phyloP scores from a whole-genome alignment of 2,797 vertebrate species.

The Enteromius thamalakanensis region DNA sequence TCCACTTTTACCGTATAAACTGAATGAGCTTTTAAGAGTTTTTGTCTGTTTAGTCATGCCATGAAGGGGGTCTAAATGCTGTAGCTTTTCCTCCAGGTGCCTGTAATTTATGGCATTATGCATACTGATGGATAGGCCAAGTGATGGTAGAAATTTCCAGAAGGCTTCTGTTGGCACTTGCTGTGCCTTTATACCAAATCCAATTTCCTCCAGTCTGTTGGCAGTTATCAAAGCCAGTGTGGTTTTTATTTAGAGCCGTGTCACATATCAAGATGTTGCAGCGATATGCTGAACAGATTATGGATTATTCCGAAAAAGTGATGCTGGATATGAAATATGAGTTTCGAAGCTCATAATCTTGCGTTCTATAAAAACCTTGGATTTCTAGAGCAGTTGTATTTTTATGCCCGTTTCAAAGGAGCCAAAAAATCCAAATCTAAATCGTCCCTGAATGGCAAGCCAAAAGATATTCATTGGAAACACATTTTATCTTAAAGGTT shows the following conservation, averaged over 20 bases:
- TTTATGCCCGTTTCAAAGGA: constrained; percentile 4
- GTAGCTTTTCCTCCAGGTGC: constrained; percentile 30
- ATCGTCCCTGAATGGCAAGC: constrained; percentile 9
- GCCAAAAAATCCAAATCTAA: constrained; percentile 26
- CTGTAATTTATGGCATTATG: constrained; percentile 34
- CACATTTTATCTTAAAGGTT: background rate
- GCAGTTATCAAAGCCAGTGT: constrained; percentile 59
- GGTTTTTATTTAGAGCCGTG: constrained; percentile 43
- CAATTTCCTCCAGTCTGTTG: constrained; percentile 65
- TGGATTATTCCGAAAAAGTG: constrained; percentile 34
- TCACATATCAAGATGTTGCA: constrained; percentile 24
- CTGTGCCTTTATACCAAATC: constrained; percentile 61
- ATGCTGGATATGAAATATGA: constrained; percentile 36
- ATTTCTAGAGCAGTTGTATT: constrained; percentile 22
- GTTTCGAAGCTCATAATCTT: constrained; percentile 28
- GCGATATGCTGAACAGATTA: constrained; percentile 31
- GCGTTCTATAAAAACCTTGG: constrained; percentile 23
- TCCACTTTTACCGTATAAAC: background rate
- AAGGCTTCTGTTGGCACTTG: constrained; percentile 52
- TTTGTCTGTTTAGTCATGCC: background rate
- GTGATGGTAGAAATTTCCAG: constrained; percentile 51
- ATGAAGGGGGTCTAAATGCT: constrained; percentile 43
- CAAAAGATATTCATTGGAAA: constrained; percentile 11
- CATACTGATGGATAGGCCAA: constrained; percentile 60
- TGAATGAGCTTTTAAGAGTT: background rate